Evolutionary conservation across 2,113 vertebrate species (phyloP), one percentile per base, ranked within the genome.

Genomic region (Genyomyrus donnyi): DNA sequence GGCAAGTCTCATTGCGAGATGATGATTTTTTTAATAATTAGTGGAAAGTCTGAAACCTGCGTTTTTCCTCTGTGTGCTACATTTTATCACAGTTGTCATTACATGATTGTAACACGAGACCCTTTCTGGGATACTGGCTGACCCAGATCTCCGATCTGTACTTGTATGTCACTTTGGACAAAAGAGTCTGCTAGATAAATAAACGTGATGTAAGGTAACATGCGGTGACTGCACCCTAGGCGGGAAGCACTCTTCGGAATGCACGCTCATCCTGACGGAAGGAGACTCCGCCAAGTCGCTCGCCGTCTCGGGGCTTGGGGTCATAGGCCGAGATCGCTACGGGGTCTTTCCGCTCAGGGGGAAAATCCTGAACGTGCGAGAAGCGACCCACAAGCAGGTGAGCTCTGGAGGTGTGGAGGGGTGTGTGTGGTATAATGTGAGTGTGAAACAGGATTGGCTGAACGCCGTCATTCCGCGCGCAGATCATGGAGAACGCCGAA

Each of bases 401-500:
- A 0, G 89, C n/a, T 24, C 8, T 0, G 9, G 0, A 10, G 19
- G 24, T 27, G 83, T 46, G n/a, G 84, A 3, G 27, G 53, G 42
- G 70, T 13, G 45, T 80, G 70, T 39, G 46, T 52, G 27, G 35
- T 53, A 56, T 0, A 1, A 21, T 42, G 50, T 5, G 24, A 56
- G 35, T 9, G 42, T 21, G 53, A 49, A 3, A 13, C 15, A 13
- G 62, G 5, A 31, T 31, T 49, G 17, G 13, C 49, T 66, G 45
- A 85, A 27, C 2, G 86, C 1, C 48, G 35, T 42, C 74, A 8
- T 42, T 42, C 74, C 2, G 0, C 6, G 1, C 3, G 62, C 92
- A 99, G 98, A 99, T 99, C 66, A 99, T 99, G 98, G 98, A 99
- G 95, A 99, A 99, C 83, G 98, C 98, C 48, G 98, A 99, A 95